phyloP scores from a whole-genome alignment of 2,113 vertebrate species.

The Bambusicola thoracicus region DNA sequence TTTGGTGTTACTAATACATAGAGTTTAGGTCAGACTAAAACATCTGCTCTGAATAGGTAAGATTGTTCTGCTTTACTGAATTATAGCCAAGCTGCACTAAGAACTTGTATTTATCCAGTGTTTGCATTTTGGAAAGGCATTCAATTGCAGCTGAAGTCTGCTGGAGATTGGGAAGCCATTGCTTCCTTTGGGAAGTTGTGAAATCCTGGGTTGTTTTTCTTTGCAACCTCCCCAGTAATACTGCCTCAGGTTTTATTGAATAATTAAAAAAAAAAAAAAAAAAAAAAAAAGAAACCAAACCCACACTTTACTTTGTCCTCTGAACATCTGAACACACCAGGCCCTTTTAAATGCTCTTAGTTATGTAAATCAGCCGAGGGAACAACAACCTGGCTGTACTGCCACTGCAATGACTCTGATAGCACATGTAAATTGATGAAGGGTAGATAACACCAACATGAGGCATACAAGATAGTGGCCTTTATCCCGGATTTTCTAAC shows the following conservation, averaged over 20 bases:
- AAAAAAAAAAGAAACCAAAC: no score
- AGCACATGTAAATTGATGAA: fast-evolving
- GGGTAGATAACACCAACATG: fast-evolving
- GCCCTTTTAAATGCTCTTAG: background rate
- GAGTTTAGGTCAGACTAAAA: background rate
- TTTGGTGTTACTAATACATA: background rate
- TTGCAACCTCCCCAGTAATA: background rate
- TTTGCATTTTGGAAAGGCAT: background rate
- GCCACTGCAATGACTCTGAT: fast-evolving
- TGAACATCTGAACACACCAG: fast-evolving
- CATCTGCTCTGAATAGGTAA: fast-evolving
- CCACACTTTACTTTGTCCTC: background rate
- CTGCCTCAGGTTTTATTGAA: background rate
- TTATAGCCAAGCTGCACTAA: background rate
- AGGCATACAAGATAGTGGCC: background rate
- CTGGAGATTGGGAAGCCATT: background rate
- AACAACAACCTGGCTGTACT: background rate
- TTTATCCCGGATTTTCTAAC: background rate
- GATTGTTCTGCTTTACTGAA: background rate
- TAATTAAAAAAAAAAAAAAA: no score
- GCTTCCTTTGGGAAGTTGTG: background rate
- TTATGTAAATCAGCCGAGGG: background rate
- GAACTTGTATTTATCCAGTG: background rate
- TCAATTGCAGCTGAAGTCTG: background rate
- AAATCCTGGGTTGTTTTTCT: background rate